Conservation (phyloP, 2,113 vertebrate species). For the Channa argus region DNA sequence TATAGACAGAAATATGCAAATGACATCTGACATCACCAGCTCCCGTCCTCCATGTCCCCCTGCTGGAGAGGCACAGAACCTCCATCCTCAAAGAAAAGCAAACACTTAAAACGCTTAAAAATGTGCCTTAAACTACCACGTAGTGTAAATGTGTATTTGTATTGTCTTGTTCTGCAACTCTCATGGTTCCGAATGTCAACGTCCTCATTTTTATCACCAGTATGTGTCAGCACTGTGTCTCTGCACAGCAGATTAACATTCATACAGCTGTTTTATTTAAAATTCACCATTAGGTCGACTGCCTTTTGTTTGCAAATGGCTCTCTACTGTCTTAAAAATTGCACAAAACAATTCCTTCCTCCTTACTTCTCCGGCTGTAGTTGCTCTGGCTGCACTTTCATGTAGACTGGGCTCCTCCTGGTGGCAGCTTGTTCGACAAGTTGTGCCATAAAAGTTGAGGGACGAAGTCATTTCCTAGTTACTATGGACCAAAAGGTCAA, state of each 20-base stretch:
- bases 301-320: neutral
- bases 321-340: neutral
- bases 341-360: neutral
- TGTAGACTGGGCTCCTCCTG: constrained; percentile 42
- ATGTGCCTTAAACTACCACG: neutral
- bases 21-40: constrained; percentile 80
- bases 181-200: accelerated
- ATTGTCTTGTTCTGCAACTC: neutral
- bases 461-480: neutral
- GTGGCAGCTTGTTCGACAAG: constrained; percentile 6
- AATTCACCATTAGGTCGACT: accelerated
- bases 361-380: neutral
- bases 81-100: neutral
- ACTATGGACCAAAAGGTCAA: neutral
- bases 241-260: neutral
- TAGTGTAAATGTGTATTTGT: neutral
- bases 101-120: neutral
- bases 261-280: no score
- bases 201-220: no score
- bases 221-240: neutral
- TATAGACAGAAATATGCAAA: constrained; percentile 84
- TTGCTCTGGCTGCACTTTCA: neutral
- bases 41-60: constrained; percentile 12
- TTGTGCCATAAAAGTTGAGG: no score
- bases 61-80: neutral